Conservation (phyloP, 2,113 vertebrate genomes). For the Leucosticte australis region DNA sequence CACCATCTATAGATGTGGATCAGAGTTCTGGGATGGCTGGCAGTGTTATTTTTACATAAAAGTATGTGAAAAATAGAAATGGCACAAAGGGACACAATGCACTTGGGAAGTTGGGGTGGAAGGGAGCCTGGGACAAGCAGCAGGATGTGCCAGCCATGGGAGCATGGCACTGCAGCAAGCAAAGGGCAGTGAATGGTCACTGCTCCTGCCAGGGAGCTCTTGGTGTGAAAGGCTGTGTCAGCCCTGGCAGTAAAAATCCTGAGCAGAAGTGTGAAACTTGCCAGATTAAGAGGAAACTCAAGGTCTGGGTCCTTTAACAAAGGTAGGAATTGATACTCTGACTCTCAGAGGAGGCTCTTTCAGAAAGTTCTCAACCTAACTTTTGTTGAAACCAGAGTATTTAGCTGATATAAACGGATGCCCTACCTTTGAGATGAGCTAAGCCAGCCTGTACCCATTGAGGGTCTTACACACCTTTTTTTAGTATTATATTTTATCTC, state of each 20-base stretch:
- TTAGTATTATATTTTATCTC: background rate
- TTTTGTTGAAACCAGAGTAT: background rate
- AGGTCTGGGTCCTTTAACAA: background rate
- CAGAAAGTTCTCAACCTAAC: background rate
- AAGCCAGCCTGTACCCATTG: background rate
- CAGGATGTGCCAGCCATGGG: background rate
- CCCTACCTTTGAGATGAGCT: background rate
- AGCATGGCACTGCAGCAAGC: background rate
- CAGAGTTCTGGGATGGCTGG: background rate
- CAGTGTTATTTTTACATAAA: constrained; percentile 14
- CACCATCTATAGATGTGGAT: background rate
- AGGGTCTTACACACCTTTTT: background rate
- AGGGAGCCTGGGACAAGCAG: background rate
- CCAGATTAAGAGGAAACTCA: background rate
- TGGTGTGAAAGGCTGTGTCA: background rate
- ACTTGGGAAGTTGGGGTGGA: background rate
- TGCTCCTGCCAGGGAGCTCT: background rate
- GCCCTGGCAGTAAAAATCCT: background rate
- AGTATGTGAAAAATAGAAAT: background rate
- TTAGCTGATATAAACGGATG: background rate
- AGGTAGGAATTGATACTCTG: background rate
- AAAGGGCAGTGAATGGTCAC: background rate
- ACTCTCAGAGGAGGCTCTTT: background rate
- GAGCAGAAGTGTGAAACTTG: background rate
- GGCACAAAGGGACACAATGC: background rate